phyloP scores from a whole-genome alignment of 2,113 vertebrate species.

The Oreotrochilus melanogaster region DNA sequence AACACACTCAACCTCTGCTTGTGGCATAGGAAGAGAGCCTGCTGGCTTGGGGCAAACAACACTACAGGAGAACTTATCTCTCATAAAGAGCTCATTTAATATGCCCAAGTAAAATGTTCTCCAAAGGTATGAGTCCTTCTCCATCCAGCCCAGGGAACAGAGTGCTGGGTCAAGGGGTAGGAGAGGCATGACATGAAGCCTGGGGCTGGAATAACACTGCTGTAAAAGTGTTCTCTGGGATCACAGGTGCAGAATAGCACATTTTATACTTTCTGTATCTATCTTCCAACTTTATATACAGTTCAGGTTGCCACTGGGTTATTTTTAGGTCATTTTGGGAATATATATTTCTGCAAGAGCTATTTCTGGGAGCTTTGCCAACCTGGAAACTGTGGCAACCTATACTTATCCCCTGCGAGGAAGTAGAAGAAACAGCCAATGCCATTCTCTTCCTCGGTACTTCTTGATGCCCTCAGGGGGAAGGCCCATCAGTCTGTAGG shows the following conservation, averaged over 20 bases:
- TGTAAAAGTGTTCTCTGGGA: neutral
- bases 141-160: neutral
- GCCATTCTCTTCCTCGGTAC: neutral
- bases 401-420: neutral
- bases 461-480: fast-evolving
- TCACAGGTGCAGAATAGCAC: neutral
- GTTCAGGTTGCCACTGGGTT: neutral
- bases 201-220: neutral
- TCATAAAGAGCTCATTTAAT: neutral
- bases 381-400: neutral
- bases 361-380: slow-evolving; percentile 50
- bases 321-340: slow-evolving; percentile 46
- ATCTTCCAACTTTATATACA: neutral
- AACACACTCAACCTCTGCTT: neutral
- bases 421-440: neutral
- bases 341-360: slow-evolving; percentile 28
- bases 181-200: neutral
- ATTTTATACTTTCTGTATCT: neutral
- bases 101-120: neutral
- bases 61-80: neutral
- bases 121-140: neutral
- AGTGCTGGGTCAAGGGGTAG: fast-evolving
- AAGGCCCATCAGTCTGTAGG: neutral
- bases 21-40: neutral
- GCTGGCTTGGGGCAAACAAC: neutral